Conservation (phyloP, 2,797 vertebrate species). For the Selene dorsalis region DNA sequence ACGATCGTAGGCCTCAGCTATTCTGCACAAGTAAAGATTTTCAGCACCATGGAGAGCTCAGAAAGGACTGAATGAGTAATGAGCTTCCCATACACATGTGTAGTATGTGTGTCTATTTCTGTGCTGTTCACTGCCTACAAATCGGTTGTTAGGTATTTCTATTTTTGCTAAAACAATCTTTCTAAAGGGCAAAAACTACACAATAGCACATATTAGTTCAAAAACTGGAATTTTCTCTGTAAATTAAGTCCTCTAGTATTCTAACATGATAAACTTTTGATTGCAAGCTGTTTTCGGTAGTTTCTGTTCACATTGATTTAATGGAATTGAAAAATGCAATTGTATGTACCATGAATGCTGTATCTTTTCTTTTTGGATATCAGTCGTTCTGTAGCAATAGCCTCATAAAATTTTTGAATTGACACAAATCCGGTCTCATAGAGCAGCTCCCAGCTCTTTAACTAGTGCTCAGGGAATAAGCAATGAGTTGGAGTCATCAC, state of each 20-base stretch:
- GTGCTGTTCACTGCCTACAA: slow-evolving; percentile 13
- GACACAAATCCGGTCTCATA: slow-evolving; percentile 1
- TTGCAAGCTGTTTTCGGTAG: neutral
- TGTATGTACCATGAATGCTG: too few species aligned
- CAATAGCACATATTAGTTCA: neutral
- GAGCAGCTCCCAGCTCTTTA: slow-evolving; percentile 23
- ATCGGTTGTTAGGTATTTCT: slow-evolving; percentile 1
- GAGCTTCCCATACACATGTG: neutral
- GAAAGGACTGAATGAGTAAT: slow-evolving; percentile 16
- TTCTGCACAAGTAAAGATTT: slow-evolving; percentile 73
- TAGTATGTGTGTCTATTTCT: neutral
- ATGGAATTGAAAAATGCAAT: too few species aligned
- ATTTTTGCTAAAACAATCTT: neutral
- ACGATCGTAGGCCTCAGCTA: slow-evolving; percentile 57
- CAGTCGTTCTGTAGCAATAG: slow-evolving; percentile 9
- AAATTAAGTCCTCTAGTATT: neutral
- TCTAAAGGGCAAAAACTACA: neutral
- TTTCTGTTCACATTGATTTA: too few species aligned
- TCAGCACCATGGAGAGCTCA: slow-evolving; percentile 88
- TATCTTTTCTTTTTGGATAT: neutral
- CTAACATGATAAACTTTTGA: neutral
- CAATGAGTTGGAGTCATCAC: slow-evolving; percentile 32
- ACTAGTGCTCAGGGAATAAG: slow-evolving; percentile 29
- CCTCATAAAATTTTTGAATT: slow-evolving; percentile 18
- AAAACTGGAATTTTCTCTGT: neutral